These are phyloP conservation scores for Abscondita cerata DNA, from an alignment of 2,888 invertebrate genomes.

Conservation along the genomic window DNA sequence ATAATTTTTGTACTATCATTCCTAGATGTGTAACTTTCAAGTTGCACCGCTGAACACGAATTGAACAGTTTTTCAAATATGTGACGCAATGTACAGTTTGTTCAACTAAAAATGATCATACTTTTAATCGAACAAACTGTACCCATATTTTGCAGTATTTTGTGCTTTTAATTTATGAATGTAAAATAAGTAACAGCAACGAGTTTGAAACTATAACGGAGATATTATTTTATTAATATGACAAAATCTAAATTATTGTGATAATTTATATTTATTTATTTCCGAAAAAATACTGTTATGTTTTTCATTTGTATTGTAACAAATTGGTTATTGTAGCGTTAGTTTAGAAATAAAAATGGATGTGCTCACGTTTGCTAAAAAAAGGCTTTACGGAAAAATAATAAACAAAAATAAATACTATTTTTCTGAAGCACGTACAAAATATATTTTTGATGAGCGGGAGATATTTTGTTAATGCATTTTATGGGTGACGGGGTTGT, in stretches of 20 bases:
- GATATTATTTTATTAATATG: neutral
- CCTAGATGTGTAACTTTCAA: conserved; percentile 1
- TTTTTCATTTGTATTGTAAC: conserved; percentile 1
- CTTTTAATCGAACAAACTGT: neutral
- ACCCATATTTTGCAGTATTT: conserved; percentile 2
- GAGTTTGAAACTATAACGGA: too few relatives aligned
- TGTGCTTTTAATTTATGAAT: neutral
- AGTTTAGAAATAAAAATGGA: conserved; percentile 18
- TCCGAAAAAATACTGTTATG: conserved; percentile 13
- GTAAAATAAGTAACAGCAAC: conserved; percentile 1
- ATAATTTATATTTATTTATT: conserved; percentile 31
- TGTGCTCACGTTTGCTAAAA: conserved; percentile 45
- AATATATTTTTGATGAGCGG: conserved; percentile 53
- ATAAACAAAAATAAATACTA: conserved; percentile 45
- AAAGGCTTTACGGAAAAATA: conserved; percentile 50
- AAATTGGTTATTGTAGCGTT: conserved; percentile 1
- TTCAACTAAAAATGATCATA: too few relatives aligned
- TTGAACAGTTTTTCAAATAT: too few relatives aligned
- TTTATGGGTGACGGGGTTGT: conserved; percentile 37
- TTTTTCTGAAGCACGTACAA: conserved; percentile 54
- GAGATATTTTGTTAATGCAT: conserved; percentile 39
- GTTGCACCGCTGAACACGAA: too few relatives aligned
- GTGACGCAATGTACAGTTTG: too few relatives aligned
- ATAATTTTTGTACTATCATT: conserved; percentile 5
- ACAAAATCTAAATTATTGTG: conserved; percentile 28